Percentiles rank a stretch among this genome's conserved stretches.
These are phyloP conservation scores for Chromoteleia sp. DNA, from an alignment of 2,888 invertebrate species.

Conservation along the genomic window DNA sequence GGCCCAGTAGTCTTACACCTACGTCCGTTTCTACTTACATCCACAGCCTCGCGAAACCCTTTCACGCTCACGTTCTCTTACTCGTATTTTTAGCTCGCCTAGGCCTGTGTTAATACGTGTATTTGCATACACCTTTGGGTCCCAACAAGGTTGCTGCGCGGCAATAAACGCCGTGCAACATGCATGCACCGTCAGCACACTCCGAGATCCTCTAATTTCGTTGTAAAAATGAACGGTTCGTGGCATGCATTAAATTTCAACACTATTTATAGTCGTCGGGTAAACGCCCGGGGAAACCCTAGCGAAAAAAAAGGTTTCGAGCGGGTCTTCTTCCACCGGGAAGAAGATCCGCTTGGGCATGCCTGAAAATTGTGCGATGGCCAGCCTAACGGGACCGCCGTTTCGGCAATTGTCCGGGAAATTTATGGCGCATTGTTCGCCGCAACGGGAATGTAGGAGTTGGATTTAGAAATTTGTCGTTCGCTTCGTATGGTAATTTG, in stretches of 20 bases:
- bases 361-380: too few relatives aligned
- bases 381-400: too few relatives aligned
- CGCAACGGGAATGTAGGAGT: too few relatives aligned
- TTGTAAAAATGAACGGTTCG: slow-evolving; percentile 12
- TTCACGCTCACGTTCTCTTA: slow-evolving; percentile 65
- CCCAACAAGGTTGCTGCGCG: slow-evolving; percentile 60
- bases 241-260: slow-evolving; percentile 23
- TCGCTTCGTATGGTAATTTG: not conserved
- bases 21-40: slow-evolving; percentile 62
- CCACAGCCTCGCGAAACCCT: slow-evolving; percentile 56
- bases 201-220: slow-evolving; percentile 56
- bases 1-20: slow-evolving; percentile 69
- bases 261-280: slow-evolving; percentile 37
- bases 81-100: slow-evolving; percentile 61
- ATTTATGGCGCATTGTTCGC: too few relatives aligned
- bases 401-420: not conserved
- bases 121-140: slow-evolving; percentile 64
- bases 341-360: too few relatives aligned
- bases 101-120: slow-evolving; percentile 60
- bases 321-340: too few relatives aligned
- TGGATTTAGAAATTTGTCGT: too few relatives aligned
- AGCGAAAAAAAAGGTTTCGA: slow-evolving; percentile 8
- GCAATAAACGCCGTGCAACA: slow-evolving; percentile 57
- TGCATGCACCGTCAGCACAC: slow-evolving; percentile 23
- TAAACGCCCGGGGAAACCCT: slow-evolving; percentile 40